These are phyloP conservation scores for Tenthredo scrophulariae DNA, from an alignment of 2,888 invertebrate species.

Conservation along the genomic window DNA sequence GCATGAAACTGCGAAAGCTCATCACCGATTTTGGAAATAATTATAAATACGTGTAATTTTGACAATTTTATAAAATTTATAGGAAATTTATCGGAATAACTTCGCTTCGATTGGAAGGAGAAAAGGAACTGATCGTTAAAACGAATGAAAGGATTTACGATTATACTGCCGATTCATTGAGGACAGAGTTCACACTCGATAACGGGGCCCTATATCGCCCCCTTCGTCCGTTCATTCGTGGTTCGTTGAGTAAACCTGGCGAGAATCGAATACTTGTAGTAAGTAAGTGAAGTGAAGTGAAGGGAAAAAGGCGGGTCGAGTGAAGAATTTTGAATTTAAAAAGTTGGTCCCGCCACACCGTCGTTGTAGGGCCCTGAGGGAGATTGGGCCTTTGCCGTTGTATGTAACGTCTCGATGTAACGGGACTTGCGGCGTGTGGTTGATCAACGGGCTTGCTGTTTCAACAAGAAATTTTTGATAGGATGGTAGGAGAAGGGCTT, in stretches of 20 bases:
- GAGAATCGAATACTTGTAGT: slow-evolving; percentile 27
- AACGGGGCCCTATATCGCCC: slow-evolving; percentile 45
- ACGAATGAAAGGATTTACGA: slow-evolving; percentile 5
- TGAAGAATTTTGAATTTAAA: slow-evolving; percentile 52
- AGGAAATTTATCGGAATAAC: background rate
- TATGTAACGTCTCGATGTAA: slow-evolving; percentile 35
- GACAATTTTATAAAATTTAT: background rate
- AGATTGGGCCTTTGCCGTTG: slow-evolving; percentile 30
- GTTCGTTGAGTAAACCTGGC: background rate
- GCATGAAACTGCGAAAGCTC: background rate
- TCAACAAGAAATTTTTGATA: slow-evolving; percentile 12
- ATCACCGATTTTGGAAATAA: background rate
- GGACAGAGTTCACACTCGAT: slow-evolving; percentile 28
- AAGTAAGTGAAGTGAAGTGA: slow-evolving; percentile 1
- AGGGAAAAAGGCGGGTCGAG: slow-evolving; percentile 45
- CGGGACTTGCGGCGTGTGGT: slow-evolving; percentile 48
- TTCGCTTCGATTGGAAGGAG: too few species aligned
- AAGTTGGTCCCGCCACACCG: slow-evolving; percentile 27
- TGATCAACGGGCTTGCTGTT: slow-evolving; percentile 40
- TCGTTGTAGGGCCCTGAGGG: slow-evolving; percentile 25
- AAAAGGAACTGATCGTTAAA: background rate
- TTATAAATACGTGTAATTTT: background rate
- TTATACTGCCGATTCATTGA: slow-evolving; percentile 6
- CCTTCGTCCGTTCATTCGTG: background rate
- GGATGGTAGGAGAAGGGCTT: slow-evolving; percentile 29